phyloP scores from a whole-genome alignment of 2,113 vertebrate genomes.

The Spheniscus mendiculus region DNA sequence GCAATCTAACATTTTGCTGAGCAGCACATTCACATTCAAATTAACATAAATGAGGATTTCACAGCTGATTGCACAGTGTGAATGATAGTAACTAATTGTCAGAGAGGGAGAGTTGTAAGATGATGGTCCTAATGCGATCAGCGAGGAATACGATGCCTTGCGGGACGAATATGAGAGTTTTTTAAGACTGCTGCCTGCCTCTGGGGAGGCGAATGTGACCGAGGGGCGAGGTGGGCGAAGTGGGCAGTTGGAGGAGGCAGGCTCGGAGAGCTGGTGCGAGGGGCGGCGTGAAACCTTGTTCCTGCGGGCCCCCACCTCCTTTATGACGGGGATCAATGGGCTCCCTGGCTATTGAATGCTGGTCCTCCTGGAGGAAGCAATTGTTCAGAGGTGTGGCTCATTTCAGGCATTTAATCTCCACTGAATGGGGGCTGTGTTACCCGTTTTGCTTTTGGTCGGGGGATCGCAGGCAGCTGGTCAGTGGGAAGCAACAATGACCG shows the following conservation, averaged over 20 bases:
- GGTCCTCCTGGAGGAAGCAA: constrained; percentile 67
- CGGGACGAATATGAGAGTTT: not conserved
- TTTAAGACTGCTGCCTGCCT: not conserved
- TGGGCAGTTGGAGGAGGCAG: not conserved
- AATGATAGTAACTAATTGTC: constrained; percentile 76
- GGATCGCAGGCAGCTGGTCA: constrained; percentile 76
- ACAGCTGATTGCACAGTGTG: constrained; percentile 80
- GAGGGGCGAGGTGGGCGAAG: not conserved
- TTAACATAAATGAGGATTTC: constrained; percentile 80
- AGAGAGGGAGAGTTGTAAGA: constrained; percentile 48
- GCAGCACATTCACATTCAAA: constrained; percentile 74
- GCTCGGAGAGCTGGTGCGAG: not conserved
- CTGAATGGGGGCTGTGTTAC: constrained; percentile 73
- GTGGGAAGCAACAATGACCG: constrained; percentile 71
- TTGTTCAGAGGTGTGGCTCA: constrained; percentile 76
- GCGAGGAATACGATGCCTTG: not conserved
- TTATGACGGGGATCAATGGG: constrained; percentile 60
- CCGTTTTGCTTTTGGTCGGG: constrained; percentile 63
- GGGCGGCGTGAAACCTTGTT: not conserved
- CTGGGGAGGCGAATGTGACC: not conserved
- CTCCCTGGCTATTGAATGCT: constrained; percentile 57
- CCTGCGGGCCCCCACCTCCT: constrained; percentile 51
- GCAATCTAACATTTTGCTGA: constrained; percentile 74
- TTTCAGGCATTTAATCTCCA: constrained; percentile 74
- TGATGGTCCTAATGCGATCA: constrained; percentile 24